phyloP scores from a whole-genome alignment of 2,888 invertebrate species.

The Syrista parreyssii region DNA sequence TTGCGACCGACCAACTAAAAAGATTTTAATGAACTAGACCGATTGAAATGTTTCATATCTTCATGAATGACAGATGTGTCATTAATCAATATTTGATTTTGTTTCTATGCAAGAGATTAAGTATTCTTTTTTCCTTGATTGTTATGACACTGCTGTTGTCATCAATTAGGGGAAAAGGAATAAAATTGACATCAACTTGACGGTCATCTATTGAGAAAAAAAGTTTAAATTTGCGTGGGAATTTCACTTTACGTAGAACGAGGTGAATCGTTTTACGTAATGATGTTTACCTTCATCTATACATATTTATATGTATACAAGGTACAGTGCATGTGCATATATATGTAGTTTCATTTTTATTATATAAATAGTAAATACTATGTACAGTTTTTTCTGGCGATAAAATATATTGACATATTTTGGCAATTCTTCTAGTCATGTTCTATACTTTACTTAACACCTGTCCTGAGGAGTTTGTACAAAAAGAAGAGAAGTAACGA shows the following conservation, averaged over 20 bases:
- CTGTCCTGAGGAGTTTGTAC: background rate
- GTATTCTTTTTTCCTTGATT: background rate
- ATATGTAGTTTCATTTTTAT: slow-evolving; percentile 42
- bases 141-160: background rate
- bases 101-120: background rate
- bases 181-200: background rate
- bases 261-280: background rate
- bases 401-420: slow-evolving; percentile 61
- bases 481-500: background rate
- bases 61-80: background rate
- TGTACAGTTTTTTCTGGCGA: slow-evolving; percentile 58
- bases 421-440: slow-evolving; percentile 40
- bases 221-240: background rate
- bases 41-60: background rate
- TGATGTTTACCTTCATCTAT: slow-evolving; percentile 27
- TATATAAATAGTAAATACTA: slow-evolving; percentile 50
- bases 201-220: background rate
- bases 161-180: background rate
- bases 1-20: background rate
- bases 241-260: background rate
- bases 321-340: slow-evolving; percentile 31
- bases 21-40: background rate
- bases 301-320: slow-evolving; percentile 31
- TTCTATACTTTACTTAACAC: background rate
- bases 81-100: background rate